Evolutionary conservation across 35 echinoderm and acorn worm species (phyloP).

Genomic region (Heliocidaris tuberculata): DNA sequence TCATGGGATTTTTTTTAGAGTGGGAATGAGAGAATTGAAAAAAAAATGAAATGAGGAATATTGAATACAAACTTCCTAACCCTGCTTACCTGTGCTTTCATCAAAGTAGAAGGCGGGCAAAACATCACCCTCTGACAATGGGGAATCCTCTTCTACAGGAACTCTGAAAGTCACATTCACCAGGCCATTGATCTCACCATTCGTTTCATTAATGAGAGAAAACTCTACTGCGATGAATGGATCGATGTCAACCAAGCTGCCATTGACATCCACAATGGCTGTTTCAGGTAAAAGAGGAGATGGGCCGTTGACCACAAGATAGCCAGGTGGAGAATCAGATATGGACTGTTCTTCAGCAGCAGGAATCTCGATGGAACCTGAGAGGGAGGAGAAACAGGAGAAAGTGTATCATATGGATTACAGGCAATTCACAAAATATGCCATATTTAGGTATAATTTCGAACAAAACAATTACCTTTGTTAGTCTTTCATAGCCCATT

Average conservation of each 20-base stretch:
- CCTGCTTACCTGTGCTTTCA: conserved; percentile 13
- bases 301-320: not conserved
- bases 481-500: too few species aligned
- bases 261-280: not conserved
- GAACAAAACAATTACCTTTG: too few species aligned
- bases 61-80: not conserved
- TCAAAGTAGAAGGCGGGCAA: not conserved
- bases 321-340: not conserved
- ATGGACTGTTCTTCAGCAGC: not conserved
- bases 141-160: not conserved
- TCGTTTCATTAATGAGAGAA: not conserved
- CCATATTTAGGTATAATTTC: too few species aligned
- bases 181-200: not conserved
- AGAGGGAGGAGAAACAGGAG: not conserved
- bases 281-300: not conserved
- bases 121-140: not conserved
- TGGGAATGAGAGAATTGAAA: too few species aligned
- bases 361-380: not conserved
- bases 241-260: not conserved
- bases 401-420: not conserved
- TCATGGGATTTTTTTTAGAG: too few species aligned
- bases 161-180: conserved; percentile 27
- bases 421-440: too few species aligned
- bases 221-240: conserved; percentile 9
- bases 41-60: too few species aligned